Percentiles rank a stretch among this genome's conserved stretches.
Conservation (phyloP, 2,888 invertebrate genomes). For the Standfussiana lucernea region DNA sequence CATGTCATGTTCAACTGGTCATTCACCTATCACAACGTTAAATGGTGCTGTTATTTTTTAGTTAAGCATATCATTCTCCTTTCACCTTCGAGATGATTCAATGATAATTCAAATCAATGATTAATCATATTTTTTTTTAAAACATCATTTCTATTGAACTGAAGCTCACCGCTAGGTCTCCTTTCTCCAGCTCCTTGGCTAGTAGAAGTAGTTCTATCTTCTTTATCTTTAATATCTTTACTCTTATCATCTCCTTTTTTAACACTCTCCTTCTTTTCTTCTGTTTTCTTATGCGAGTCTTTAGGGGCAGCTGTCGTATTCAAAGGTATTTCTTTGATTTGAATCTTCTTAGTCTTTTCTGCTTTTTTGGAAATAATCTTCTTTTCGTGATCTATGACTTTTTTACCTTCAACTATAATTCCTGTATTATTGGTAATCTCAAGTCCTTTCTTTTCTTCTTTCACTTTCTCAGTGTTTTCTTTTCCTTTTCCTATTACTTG, state of each 20-base stretch:
- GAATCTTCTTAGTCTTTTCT: constrained; percentile 59
- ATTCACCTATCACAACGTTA: background rate
- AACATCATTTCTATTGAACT: background rate
- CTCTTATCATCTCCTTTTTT: constrained; percentile 49
- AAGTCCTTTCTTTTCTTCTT: background rate
- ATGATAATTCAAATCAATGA: too few species aligned
- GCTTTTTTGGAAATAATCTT: constrained; percentile 72
- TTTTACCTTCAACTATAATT: constrained; percentile 67
- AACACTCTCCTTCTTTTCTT: constrained; percentile 53
- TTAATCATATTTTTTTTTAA: background rate
- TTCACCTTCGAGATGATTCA: background rate
- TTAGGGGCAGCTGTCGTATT: constrained; percentile 44
- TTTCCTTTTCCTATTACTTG: constrained; percentile 63
- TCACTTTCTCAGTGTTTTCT: constrained; percentile 15
- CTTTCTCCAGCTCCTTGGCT: constrained; percentile 51
- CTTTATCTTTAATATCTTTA: constrained; percentile 35
- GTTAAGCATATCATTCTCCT: background rate
- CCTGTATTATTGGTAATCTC: constrained; percentile 19
- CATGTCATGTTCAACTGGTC: background rate
- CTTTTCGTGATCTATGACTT: constrained; percentile 77
- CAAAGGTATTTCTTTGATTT: constrained; percentile 70
- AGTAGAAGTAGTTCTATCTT: constrained; percentile 45
- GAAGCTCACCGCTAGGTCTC: constrained; percentile 67
- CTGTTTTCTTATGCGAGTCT: constrained; percentile 56
- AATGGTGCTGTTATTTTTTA: background rate